Percentiles rank a stretch among this genome's conserved stretches.
Evolutionary conservation across 2,888 invertebrate species (phyloP).

Genomic region (Heteropelma amictum): DNA sequence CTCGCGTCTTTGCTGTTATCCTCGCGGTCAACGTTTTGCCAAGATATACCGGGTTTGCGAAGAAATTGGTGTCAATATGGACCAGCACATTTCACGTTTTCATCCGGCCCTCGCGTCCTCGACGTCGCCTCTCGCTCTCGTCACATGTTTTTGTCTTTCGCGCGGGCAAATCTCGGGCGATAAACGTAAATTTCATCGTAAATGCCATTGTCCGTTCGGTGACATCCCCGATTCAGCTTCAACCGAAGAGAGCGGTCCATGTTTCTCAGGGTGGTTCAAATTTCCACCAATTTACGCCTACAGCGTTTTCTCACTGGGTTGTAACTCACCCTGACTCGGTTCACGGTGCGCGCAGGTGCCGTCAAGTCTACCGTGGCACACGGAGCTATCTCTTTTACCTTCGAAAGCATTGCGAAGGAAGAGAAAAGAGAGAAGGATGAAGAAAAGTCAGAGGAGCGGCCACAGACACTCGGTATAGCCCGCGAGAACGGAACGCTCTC

Average conservation of each 20-base stretch:
- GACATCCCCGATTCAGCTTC: too few species aligned
- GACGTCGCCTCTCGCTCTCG: too few species aligned
- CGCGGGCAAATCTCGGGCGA: not conserved
- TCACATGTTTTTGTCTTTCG: too few species aligned
- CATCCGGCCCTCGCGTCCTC: too few species aligned
- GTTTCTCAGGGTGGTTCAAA: not conserved
- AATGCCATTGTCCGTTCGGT: too few species aligned
- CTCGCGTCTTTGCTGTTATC: not conserved
- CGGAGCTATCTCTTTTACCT: slow-evolving; percentile 18
- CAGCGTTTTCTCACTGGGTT: not conserved
- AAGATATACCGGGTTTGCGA: not conserved
- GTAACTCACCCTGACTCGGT: slow-evolving; percentile 43
- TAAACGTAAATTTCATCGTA: too few species aligned
- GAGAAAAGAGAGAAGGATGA: slow-evolving; percentile 9
- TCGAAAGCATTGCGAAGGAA: not conserved
- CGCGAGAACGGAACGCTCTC: slow-evolving; percentile 8
- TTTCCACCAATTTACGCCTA: not conserved
- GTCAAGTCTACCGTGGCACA: slow-evolving; percentile 44
- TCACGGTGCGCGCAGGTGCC: slow-evolving; percentile 51
- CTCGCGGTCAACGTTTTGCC: not conserved
- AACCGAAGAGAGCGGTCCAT: not conserved
- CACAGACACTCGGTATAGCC: too few species aligned
- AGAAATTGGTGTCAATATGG: not conserved
- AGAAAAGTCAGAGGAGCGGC: slow-evolving; percentile 21
- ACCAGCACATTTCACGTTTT: too few species aligned